Percentiles rank a stretch among this genome's conserved stretches.
phyloP scores from a whole-genome alignment of 1,140 invertebrate genomes.

The Caenorhabditis elegans region WBcel235 BX284605.5:5470501-5471000 shows the following conservation, averaged over 20 bases:
- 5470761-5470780: not conserved
- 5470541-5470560: not conserved
- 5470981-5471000: too few relatives aligned
- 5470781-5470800: conserved; percentile 4
- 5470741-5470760: not conserved
- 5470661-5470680: not conserved
- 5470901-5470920: not conserved
- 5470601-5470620: too few relatives aligned
- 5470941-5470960: not conserved
- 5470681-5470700: not conserved
- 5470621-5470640: too few relatives aligned
- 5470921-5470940: not conserved
- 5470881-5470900: not conserved
- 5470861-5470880: not conserved
- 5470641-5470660: not conserved
- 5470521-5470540: not conserved
- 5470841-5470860: not conserved
- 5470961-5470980: too few relatives aligned
- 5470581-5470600: too few relatives aligned
- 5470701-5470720: too few relatives aligned
- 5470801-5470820: not conserved
- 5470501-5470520: not conserved
- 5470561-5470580: not conserved
- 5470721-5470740: too few relatives aligned
- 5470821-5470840: not conserved